Evolutionary conservation across 1,140 invertebrate species (phyloP).

Genomic region (Octopus sinensis): DNA sequence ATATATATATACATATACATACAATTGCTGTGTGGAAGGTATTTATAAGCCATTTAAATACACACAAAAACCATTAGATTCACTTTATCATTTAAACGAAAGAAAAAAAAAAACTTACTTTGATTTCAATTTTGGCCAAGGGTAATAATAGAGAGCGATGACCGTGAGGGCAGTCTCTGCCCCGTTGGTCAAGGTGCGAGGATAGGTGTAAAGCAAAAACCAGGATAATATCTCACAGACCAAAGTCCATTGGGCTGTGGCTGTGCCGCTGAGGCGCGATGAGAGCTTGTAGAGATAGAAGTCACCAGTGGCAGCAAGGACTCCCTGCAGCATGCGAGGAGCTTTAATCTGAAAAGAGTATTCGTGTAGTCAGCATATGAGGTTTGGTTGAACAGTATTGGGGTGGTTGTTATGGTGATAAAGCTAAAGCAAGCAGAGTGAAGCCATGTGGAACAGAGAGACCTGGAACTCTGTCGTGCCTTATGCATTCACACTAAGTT

Average conservation of each 20-base stretch:
- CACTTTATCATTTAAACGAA: too few relatives aligned
- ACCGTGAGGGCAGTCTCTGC: slow-evolving; percentile 76
- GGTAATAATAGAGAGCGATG: slow-evolving; percentile 77
- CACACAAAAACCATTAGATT: too few relatives aligned
- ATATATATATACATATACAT: too few relatives aligned
- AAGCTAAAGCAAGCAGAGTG: too few relatives aligned
- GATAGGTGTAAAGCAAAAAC: slow-evolving; percentile 85
- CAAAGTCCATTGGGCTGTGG: slow-evolving; percentile 54
- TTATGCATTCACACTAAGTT: too few relatives aligned
- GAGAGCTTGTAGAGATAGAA: slow-evolving; percentile 59
- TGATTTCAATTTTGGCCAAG: slow-evolving; percentile 63
- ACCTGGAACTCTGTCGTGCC: too few relatives aligned
- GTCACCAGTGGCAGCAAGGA: slow-evolving; percentile 73
- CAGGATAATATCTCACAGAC: slow-evolving; percentile 66
- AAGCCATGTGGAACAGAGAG: too few relatives aligned
- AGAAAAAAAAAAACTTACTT: slow-evolving; percentile 22
- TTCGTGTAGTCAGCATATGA: background rate
- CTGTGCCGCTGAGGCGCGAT: slow-evolving; percentile 41
- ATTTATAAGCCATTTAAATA: too few relatives aligned
- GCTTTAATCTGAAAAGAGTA: slow-evolving; percentile 62
- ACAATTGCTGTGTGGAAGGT: too few relatives aligned
- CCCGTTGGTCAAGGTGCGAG: slow-evolving; percentile 80
- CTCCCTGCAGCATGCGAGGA: slow-evolving; percentile 76
- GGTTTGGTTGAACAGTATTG: background rate
- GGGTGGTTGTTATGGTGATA: too few relatives aligned